phyloP scores from a whole-genome alignment of 2,888 invertebrate species.

The Drosophila borealis region DNA sequence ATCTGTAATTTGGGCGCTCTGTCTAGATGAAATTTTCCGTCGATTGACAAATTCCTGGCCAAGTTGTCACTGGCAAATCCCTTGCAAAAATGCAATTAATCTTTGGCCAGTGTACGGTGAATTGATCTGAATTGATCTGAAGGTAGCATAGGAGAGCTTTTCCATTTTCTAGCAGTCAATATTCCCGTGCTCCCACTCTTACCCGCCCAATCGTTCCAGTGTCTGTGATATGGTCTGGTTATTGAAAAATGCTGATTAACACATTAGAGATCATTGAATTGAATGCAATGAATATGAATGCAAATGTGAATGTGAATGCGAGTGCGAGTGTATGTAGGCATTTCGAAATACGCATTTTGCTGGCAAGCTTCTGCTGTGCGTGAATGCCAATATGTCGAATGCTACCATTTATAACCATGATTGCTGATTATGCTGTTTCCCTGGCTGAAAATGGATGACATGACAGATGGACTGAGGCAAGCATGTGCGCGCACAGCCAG shows the following conservation, averaged over 20 bases:
- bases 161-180: slow-evolving; percentile 24
- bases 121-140: too few relatives aligned
- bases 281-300: slow-evolving; percentile 40
- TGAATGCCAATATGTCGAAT: slow-evolving; percentile 83
- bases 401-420: slow-evolving; percentile 83
- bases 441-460: slow-evolving; percentile 81
- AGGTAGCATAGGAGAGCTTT: slow-evolving; percentile 31
- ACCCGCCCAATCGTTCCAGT: not conserved
- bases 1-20: slow-evolving; percentile 29
- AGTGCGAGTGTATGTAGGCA: slow-evolving; percentile 26
- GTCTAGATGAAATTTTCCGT: slow-evolving; percentile 29
- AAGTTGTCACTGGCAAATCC: slow-evolving; percentile 56
- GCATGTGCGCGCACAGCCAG: slow-evolving; percentile 78
- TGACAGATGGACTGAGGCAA: slow-evolving; percentile 81
- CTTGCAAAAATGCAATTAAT: slow-evolving; percentile 57
- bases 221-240: slow-evolving; percentile 53
- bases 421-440: slow-evolving; percentile 83
- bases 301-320: slow-evolving; percentile 12
- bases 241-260: slow-evolving; percentile 80
- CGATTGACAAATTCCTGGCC: slow-evolving; percentile 48
- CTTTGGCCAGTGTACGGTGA: slow-evolving; percentile 32
- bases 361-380: slow-evolving; percentile 64
- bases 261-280: slow-evolving; percentile 71
- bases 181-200: not conserved
- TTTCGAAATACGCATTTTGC: slow-evolving; percentile 31